These are phyloP conservation scores for Motacilla alba DNA, from an alignment of 2,113 vertebrate genomes.

Conservation along the genomic window DNA sequence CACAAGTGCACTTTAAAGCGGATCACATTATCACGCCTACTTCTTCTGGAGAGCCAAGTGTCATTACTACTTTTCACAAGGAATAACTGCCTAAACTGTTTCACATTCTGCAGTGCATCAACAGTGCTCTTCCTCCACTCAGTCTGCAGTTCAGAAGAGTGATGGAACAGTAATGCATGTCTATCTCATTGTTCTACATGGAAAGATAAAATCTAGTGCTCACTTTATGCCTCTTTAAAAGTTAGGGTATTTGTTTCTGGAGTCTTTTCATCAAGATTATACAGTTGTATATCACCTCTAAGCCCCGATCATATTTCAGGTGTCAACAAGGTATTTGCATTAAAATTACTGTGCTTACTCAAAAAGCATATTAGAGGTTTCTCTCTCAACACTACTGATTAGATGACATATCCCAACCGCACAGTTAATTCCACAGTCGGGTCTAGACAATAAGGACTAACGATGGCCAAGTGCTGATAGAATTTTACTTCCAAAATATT, in stretches of 20 bases:
- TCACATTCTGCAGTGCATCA: slow-evolving; percentile 47
- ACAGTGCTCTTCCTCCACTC: slow-evolving; percentile 17
- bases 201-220: background rate
- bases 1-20: slow-evolving; percentile 45
- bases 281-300: background rate
- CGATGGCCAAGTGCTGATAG: background rate
- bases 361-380: background rate
- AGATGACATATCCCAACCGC: background rate
- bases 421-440: background rate
- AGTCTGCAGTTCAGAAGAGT: slow-evolving; percentile 4
- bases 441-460: background rate
- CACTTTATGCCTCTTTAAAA: background rate
- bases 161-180: slow-evolving; percentile 16
- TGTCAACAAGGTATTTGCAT: background rate
- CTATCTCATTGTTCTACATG: background rate
- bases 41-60: slow-evolving; percentile 46
- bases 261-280: background rate
- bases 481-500: background rate
- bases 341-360: background rate
- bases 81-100: slow-evolving; percentile 47
- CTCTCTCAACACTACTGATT: background rate
- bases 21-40: slow-evolving; percentile 56
- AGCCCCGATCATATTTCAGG: background rate
- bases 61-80: slow-evolving; percentile 57
- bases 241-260: background rate